Evolutionary conservation across 2,888 invertebrate species (phyloP).

Genomic region (Troilus luridus): DNA sequence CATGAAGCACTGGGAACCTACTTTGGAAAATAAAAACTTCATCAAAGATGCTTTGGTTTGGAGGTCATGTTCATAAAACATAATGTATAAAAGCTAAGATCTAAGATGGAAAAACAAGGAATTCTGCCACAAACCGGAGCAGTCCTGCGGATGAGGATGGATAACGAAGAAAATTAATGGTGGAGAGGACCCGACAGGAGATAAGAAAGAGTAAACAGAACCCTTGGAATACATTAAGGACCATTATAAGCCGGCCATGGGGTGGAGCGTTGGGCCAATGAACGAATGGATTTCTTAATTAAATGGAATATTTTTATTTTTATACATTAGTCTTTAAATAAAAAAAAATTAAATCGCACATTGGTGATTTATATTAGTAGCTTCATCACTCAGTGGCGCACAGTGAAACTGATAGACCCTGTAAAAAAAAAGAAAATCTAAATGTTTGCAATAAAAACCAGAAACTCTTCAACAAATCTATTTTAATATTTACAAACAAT

Average conservation of each 20-base stretch:
- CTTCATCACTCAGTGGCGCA: no score
- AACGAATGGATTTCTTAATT: background rate
- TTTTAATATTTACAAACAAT: no score
- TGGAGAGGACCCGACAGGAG: constrained; percentile 9
- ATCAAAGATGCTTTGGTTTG: background rate
- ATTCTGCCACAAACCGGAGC: background rate
- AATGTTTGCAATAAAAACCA: no score
- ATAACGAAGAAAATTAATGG: constrained; percentile 38
- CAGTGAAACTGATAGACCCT: no score
- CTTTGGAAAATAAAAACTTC: background rate
- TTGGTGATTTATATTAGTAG: no score
- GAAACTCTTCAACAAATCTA: no score
- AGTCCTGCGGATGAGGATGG: background rate
- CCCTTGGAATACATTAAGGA: constrained; percentile 18
- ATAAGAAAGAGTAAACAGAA: constrained; percentile 33
- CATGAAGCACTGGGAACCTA: background rate
- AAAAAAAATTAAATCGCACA: background rate
- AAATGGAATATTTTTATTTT: constrained; percentile 7
- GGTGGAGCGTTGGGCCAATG: background rate
- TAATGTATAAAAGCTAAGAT: background rate
- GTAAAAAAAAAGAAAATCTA: no score
- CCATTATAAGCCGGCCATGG: background rate
- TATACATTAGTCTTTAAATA: background rate
- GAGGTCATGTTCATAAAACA: background rate
- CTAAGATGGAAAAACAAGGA: background rate